Base-by-base conservation (phyloP, 2,888 invertebrate genomes). In the Ellobium chinense region DNA sequence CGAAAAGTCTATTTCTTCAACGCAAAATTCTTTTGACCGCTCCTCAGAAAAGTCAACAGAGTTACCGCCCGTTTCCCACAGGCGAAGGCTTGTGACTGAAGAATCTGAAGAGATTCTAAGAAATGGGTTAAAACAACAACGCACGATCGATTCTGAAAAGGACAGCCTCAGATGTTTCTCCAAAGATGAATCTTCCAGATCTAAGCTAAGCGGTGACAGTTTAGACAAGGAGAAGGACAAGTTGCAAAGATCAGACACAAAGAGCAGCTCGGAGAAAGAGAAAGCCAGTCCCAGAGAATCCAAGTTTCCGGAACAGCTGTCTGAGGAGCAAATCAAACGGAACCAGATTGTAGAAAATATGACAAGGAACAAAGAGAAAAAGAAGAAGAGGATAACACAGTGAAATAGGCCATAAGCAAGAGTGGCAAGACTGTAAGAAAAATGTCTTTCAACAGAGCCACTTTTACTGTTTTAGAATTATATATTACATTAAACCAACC, bases 261-360 rank as follows among this genome's bases (percentile, higher is more conserved):
- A 0, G 58, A 24, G 9, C 29, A 29, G 9, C 3, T 18, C 58
- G 0, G 58, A n/a, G 2, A 58, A 31, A 29, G 34, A 21, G 9
- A 56, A 12, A 18, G 31, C 34, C 21, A 36, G 3, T 4, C 36
- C 36, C 3, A 58, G 37, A 36, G 18, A 31, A 24, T 34, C 58
- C 2, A 34, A 58, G 36, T 31, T 73, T n/a, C 34, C 31, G 2
- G 60, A 58, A 3, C 58, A 74, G 21, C 21, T 76, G 34, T 76
- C 76, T 3, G 56, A 66, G 21, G 76, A 76, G 7, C 66, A 76
- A 29, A 66, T 65, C 7, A 76, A 76, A 31, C 31, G 76, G 31
- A 65, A 36, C 5, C 39, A 46, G 56, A 66, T 76, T n/a, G 36
- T 74, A 9, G 63, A 74, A 39, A 29, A n/a, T 39, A 27, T 74